These are phyloP conservation scores for Andrena bucephala DNA, from an alignment of 2,888 invertebrate genomes.

Conservation along the genomic window DNA sequence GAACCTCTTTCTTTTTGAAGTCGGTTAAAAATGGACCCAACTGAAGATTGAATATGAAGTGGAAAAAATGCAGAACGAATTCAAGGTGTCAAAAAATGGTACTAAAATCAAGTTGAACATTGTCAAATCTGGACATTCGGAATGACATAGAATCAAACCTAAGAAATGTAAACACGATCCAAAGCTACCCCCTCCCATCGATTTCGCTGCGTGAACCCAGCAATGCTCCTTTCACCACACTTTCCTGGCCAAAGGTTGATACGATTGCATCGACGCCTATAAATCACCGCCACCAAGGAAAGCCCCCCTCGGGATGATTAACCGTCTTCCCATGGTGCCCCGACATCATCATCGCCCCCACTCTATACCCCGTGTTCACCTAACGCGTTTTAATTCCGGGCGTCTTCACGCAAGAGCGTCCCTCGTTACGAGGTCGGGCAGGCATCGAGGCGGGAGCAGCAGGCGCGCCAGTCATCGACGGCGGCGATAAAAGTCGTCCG, in stretches of 20 bases:
- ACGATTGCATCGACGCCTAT: background rate
- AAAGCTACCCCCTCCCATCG: background rate
- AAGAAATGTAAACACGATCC: background rate
- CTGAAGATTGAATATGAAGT: too few relatives aligned
- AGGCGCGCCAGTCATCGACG: conserved; percentile 5
- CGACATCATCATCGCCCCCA: background rate
- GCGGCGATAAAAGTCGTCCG: conserved; percentile 22
- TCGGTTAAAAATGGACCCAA: too few relatives aligned
- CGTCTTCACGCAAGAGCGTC: background rate
- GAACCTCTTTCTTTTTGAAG: too few relatives aligned
- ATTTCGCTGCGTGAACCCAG: background rate
- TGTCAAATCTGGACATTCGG: too few relatives aligned
- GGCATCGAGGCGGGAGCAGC: background rate
- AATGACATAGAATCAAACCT: too few relatives aligned
- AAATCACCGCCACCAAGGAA: background rate
- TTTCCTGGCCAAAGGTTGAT: background rate
- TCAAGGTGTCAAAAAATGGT: too few relatives aligned
- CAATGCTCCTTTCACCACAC: background rate
- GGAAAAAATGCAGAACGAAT: too few relatives aligned
- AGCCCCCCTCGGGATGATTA: background rate
- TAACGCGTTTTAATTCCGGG: conserved; percentile 33
- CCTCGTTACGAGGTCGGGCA: background rate
- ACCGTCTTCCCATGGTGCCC: background rate
- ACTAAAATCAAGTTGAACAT: too few relatives aligned
- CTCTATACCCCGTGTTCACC: background rate